Conservation (phyloP, 2,113 vertebrate genomes). For the Chaetodon trifascialis region DNA sequence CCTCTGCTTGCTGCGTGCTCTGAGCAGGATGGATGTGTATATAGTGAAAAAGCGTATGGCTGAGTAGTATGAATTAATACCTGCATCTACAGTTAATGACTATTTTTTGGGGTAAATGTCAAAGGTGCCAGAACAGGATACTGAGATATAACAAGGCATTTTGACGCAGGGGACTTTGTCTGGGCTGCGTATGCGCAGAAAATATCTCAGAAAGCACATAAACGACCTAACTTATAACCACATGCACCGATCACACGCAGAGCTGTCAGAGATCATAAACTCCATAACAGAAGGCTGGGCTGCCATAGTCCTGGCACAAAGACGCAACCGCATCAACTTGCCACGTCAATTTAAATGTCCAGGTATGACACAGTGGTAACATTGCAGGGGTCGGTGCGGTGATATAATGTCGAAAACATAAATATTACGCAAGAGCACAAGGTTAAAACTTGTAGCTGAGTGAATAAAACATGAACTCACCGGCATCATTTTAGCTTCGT, state of each 20-base stretch:
- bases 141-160: too few species aligned
- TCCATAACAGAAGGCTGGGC: constrained; percentile 16
- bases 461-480: constrained; percentile 82
- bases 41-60: background rate
- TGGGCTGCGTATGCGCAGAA: background rate
- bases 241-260: background rate
- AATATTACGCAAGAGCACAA: background rate
- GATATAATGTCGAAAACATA: background rate
- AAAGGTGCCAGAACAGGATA: background rate
- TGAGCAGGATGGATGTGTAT: background rate
- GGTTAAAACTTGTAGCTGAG: constrained; percentile 16
- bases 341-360: constrained; percentile 73
- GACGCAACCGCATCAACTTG: constrained; percentile 27
- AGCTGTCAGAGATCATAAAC: constrained; percentile 28
- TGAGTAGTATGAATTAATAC: background rate
- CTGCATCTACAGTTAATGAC: background rate
- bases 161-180: constrained; percentile 3
- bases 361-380: constrained; percentile 1
- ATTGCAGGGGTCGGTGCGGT: background rate
- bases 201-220: background rate
- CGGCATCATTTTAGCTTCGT: constrained; percentile 97
- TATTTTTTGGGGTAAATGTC: background rate
- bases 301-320: constrained; percentile 14
- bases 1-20: constrained; percentile 11
- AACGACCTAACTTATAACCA: constrained; percentile 25